Base-by-base conservation (phyloP, 2,888 invertebrate species). In the Drosophila flavopinicola region DNA sequence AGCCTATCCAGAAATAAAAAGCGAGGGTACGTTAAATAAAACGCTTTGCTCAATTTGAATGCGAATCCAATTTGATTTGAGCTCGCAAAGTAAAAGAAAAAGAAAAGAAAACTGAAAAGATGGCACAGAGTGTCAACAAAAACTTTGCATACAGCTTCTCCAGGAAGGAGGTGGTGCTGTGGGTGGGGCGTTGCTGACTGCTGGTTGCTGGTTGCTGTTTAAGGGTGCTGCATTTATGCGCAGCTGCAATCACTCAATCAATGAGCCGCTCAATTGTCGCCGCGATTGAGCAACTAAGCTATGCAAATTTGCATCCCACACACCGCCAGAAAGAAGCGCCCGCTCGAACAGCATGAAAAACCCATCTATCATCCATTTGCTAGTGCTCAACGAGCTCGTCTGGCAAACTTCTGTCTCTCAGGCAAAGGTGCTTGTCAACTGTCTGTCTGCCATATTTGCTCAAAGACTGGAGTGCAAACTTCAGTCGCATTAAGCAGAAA, bases 221-320 rank as follows among this genome's bases (percentile, higher is more conserved):
- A 58, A 74, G 70, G 52, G 33, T 58, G 58, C 74, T 74, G 75
- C 75, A 74, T 74, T 74, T 71, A 74, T 74, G 75, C 75, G 59
- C 66, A 58, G 59, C 60, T 71, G 66, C 72, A 72, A 78, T 80
- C 84, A 84, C 68, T 78, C 80, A 85, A 85, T 85, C 80, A 80
- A 75, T 80, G 79, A 83, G 82, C 71, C 74, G 83, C 76, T 85
- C 83, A 85, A 85, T 79, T 84, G 85, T 85, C 79, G 72, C 79
- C 79, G 74, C 85, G 85, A 86, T 84, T 78, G 78, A 80, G 85
- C 82, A 74, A 74, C 82, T 84, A 75, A 83, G 78, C 83, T 78
- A 83, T 83, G 82, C 82, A 83, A 83, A 86, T 79, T 75, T 70
- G 39, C 59, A 49, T 44, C 53, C 58, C 53, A 60, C 33, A 47